Conservation (phyloP, 2,797 vertebrate species). For the Sternotherus odoratus region DNA sequence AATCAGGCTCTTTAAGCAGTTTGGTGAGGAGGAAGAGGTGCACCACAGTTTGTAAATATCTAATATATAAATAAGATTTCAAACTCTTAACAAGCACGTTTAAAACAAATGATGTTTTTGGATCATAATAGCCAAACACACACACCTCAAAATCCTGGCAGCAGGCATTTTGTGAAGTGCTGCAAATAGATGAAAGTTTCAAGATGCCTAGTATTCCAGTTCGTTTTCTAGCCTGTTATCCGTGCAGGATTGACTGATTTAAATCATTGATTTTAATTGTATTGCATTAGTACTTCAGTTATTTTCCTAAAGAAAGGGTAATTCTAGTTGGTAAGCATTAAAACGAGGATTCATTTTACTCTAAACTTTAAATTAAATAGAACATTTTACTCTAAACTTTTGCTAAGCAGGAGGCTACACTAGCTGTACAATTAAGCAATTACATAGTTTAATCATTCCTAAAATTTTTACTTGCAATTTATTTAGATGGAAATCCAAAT, state of each 20-base stretch:
- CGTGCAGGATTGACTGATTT: neutral
- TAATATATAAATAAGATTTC: neutral
- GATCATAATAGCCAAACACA: neutral
- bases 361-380: too few relatives aligned
- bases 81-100: neutral
- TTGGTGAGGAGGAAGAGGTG: neutral
- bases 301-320: neutral
- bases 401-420: neutral
- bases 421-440: neutral
- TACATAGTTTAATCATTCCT: neutral
- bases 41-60: neutral
- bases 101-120: neutral
- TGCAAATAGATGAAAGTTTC: neutral
- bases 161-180: neutral
- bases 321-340: neutral
- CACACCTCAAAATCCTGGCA: neutral
- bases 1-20: neutral
- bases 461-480: neutral
- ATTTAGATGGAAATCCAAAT: neutral
- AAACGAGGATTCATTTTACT: neutral
- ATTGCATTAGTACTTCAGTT: neutral
- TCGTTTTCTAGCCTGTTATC: neutral
- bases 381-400: neutral
- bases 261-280: neutral
- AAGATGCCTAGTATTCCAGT: neutral